phyloP scores from a whole-genome alignment of 1,140 invertebrate species.

The Oreohelix idahoensis region DNA sequence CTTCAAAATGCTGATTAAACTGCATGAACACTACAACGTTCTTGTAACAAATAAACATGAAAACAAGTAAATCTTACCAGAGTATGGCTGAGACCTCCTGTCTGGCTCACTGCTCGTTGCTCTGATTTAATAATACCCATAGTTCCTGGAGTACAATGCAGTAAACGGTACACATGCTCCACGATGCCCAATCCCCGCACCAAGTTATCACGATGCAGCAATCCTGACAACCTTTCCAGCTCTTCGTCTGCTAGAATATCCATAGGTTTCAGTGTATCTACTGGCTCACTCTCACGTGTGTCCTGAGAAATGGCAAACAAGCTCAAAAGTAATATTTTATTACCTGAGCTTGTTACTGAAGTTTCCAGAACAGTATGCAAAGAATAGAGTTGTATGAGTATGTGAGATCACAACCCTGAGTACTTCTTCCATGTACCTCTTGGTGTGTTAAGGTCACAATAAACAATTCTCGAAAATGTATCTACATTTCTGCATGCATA shows the following conservation, averaged over 20 bases:
- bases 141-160: slow-evolving; percentile 70
- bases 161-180: slow-evolving; percentile 71
- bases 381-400: too few species aligned
- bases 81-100: slow-evolving; percentile 36
- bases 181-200: slow-evolving; percentile 72
- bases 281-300: slow-evolving; percentile 51
- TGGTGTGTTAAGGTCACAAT: too few species aligned
- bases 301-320: slow-evolving; percentile 9
- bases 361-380: too few species aligned
- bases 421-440: too few species aligned
- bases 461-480: too few species aligned
- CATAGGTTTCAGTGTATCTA: slow-evolving; percentile 68
- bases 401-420: too few species aligned
- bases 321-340: too few species aligned
- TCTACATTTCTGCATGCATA: too few species aligned
- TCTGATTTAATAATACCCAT: slow-evolving; percentile 63
- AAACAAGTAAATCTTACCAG: slow-evolving; percentile 33
- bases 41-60: too few species aligned
- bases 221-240: slow-evolving; percentile 69
- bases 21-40: too few species aligned
- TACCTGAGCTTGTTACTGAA: too few species aligned
- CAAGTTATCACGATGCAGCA: slow-evolving; percentile 72
- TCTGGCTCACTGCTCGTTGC: slow-evolving; percentile 18
- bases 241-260: slow-evolving; percentile 73
- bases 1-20: too few species aligned